A percentile compares a stretch with the other conserved stretches of the same genome.
Evolutionary conservation across 2,797 vertebrate species (phyloP).

Genomic region (Odontamblyopus rebecca): DNA sequence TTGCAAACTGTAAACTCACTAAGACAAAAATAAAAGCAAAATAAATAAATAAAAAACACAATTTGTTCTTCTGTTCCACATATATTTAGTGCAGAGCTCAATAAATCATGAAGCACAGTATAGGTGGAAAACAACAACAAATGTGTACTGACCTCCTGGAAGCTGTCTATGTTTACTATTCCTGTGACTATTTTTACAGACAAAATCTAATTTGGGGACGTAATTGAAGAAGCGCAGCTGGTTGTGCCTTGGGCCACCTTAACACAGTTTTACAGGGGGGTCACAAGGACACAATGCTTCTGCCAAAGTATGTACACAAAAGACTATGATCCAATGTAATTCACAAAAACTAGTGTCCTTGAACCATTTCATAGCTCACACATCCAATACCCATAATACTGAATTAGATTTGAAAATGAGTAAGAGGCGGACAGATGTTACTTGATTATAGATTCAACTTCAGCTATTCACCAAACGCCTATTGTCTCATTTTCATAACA

Average conservation of each 20-base stretch:
- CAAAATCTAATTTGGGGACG: neutral
- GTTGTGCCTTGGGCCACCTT: neutral
- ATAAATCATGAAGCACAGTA: neutral
- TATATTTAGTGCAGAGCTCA: neutral
- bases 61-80: neutral
- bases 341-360: neutral
- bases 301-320: neutral
- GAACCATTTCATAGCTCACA: neutral
- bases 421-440: too few relatives aligned
- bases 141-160: neutral
- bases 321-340: neutral
- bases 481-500: too few relatives aligned
- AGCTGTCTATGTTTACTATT: neutral
- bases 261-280: neutral
- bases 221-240: neutral
- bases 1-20: neutral
- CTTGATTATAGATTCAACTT: too few relatives aligned
- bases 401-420: too few relatives aligned
- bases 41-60: neutral
- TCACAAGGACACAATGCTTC: neutral
- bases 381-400: neutral
- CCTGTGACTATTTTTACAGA: neutral
- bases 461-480: neutral
- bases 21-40: neutral
- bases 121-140: neutral